These are phyloP conservation scores for Galemys pyrenaicus DNA, from an alignment of 2,113 vertebrate species.

Conservation along the genomic window DNA sequence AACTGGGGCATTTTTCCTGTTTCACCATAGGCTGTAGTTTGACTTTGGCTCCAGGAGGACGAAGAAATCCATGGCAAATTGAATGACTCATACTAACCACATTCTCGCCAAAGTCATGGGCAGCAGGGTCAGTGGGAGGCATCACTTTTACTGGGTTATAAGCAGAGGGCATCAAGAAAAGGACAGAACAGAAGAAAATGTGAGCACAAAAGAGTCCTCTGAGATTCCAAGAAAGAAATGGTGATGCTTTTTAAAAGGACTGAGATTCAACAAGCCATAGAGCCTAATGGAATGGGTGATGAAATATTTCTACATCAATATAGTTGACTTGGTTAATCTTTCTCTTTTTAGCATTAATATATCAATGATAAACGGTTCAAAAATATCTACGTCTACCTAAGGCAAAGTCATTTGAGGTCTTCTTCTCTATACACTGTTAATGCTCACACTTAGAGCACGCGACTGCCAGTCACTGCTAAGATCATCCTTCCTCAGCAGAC, in stretches of 20 bases:
- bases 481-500: not conserved
- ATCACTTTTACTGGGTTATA: not conserved
- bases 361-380: constrained; percentile 27
- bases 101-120: not conserved
- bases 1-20: not conserved
- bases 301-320: too few relatives aligned
- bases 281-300: not conserved
- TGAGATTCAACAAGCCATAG: not conserved
- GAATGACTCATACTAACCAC: not conserved
- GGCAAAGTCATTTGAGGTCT: not conserved
- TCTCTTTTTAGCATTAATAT: not conserved
- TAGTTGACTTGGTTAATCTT: not conserved
- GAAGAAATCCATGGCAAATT: not conserved
- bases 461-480: not conserved
- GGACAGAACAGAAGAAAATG: not conserved
- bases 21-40: not conserved
- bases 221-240: not conserved
- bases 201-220: not conserved
- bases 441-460: not conserved
- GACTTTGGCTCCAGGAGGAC: not conserved
- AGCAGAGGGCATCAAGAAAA: not conserved
- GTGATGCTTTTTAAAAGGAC: not conserved
- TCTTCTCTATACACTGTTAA: not conserved
- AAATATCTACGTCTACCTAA: not conserved
- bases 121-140: not conserved